A percentile compares a stretch with the other conserved stretches of the same genome.
Evolutionary conservation across 2,797 vertebrate genomes (phyloP).

Genomic region (Notamacropus eugenii): DNA sequence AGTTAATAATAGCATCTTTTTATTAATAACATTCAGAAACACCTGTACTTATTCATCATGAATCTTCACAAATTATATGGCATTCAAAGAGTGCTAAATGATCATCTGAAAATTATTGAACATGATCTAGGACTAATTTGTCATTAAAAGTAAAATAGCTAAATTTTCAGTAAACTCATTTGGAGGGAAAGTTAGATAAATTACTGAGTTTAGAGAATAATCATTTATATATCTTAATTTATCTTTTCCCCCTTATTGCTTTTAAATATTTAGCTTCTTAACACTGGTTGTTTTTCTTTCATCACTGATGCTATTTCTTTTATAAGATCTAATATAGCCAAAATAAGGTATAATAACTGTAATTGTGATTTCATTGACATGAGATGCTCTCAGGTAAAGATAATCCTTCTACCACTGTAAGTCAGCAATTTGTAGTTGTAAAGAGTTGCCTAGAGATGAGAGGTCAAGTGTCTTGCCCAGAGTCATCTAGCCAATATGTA

Average conservation of each 20-base stretch:
- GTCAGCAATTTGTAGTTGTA: background rate
- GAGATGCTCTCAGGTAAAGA: background rate
- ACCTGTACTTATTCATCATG: constrained; percentile 72
- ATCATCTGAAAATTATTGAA: constrained; percentile 56
- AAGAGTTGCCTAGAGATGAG: background rate
- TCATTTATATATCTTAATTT: constrained; percentile 2
- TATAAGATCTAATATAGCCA: background rate
- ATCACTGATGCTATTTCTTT: constrained; percentile 3
- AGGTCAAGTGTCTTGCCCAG: background rate
- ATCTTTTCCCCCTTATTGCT: background rate
- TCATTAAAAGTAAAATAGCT: constrained; percentile 48
- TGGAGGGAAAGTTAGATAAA: background rate
- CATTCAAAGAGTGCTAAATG: constrained; percentile 56
- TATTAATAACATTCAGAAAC: constrained; percentile 70
- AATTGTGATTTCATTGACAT: background rate
- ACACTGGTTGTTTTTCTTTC: background rate
- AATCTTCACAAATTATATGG: constrained; percentile 57
- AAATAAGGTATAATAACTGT: background rate
- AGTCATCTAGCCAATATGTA: background rate
- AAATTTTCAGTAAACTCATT: constrained; percentile 4
- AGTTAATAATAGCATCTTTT: constrained; percentile 71
- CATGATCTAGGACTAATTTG: constrained; percentile 48
- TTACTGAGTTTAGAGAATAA: constrained; percentile 20
- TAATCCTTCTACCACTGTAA: background rate
- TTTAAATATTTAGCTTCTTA: constrained; percentile 34